These are phyloP conservation scores for Distichodus sexfasciatus DNA, from an alignment of 2,797 vertebrate species.

Conservation along the genomic window DNA sequence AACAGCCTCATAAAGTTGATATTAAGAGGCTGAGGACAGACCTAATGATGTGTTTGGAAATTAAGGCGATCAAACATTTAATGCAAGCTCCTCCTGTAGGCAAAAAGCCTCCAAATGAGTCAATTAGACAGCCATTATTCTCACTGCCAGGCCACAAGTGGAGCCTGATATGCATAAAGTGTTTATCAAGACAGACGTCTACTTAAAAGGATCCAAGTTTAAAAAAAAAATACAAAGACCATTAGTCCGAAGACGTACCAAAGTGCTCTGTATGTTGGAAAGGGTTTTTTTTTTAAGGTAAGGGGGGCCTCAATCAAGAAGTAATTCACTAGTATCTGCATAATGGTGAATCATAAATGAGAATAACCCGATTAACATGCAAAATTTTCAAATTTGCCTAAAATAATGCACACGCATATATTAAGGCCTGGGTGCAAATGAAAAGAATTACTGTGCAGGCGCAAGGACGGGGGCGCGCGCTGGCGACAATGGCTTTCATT, in stretches of 20 bases:
- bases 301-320: conserved; percentile 64
- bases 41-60: conserved; percentile 99
- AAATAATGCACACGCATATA: conserved; percentile 86
- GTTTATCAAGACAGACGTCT: conserved; percentile 86
- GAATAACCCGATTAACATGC: conserved; percentile 87
- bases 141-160: conserved; percentile 83
- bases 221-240: conserved; percentile 78
- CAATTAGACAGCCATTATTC: conserved; percentile 99
- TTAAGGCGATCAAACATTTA: conserved; percentile 99
- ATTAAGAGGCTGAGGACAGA: conserved; percentile 96
- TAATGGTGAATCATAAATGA: conserved; percentile 84
- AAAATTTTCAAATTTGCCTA: conserved; percentile 78
- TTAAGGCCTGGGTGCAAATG: conserved; percentile 55
- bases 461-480: conserved; percentile 49
- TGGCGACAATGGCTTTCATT: conserved; percentile 45
- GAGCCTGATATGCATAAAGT: conserved; percentile 82
- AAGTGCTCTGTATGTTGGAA: conserved; percentile 35
- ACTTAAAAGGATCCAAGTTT: conserved; percentile 78
- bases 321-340: conserved; percentile 77
- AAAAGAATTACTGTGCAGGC: conserved; percentile 59
- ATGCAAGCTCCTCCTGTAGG: conserved; percentile 95
- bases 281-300: conserved; percentile 14
- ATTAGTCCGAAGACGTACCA: conserved; percentile 58
- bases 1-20: conserved; percentile 99
- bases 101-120: conserved; percentile 99